Base-by-base conservation (phyloP, 2,113 vertebrate genomes). In the Oceanites oceanicus region DNA sequence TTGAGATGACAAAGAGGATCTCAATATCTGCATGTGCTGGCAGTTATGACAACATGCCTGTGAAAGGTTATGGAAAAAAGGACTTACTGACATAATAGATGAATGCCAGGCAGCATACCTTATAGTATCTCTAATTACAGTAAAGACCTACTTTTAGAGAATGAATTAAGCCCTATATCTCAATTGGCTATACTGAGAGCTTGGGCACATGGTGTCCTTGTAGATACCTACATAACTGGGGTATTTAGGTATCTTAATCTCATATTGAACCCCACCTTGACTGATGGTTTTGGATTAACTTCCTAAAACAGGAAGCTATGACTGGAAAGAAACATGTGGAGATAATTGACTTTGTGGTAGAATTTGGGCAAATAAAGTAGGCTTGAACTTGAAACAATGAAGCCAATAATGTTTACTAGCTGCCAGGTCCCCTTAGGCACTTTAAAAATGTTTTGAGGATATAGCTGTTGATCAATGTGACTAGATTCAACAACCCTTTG, bases 101-200 rank as follows among this genome's bases (percentile, higher is more conserved):
- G 45, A 86, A 66, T 67, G 3, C 13, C 34, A 75, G 34, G 42
- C 36, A 83, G 15, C 34, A 53, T 15, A 55, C 4, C 3, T 16
- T 47, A 7, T 52, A 0, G 0, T 34, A 29, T 25, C 36, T 74
- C 30, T 38, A 65, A 45, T 27, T 47, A 45, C 7, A 18, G 5
- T 12, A 34, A 10, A 81, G 17, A 67, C 5, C 15, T 71, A n/a
- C 15, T 10, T 82, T 74, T 44, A 71, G 34, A 77, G 26, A 66
- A 56, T 49, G 6, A 61, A 36, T 52, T 61, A 85, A 81, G 15
- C 4, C 10, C 36, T 68, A 0, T 42, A 61, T 70, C 30, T 70
- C 65, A 34, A 3, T 3, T 72, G 13, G 9, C 9, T 47, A 3
- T 7, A n/a, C 4, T 44, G 30, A 78, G 42, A 76, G 18, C 15